These are phyloP conservation scores for Mobula birostris DNA, from an alignment of 2,113 vertebrate genomes.

Conservation along the genomic window DNA sequence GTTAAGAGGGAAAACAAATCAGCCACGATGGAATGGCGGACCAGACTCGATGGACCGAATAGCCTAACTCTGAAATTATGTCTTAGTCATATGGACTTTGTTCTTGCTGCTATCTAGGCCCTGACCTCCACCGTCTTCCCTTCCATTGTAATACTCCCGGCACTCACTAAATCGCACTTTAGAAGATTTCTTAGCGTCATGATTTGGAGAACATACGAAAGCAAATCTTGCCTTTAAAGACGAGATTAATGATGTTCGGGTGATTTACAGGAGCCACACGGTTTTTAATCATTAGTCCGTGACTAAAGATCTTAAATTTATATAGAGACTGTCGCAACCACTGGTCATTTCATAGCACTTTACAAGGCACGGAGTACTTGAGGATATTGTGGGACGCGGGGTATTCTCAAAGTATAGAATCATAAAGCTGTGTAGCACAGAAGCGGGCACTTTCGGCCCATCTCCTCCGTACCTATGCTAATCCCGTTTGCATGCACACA, in stretches of 20 bases:
- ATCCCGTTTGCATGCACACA: no score
- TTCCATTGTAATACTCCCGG: no score
- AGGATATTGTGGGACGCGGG: background rate
- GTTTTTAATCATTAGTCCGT: background rate
- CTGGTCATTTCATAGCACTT: background rate
- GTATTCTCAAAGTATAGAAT: no score
- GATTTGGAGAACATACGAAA: background rate
- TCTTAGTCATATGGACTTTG: background rate
- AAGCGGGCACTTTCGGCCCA: no score
- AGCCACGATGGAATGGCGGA: no score
- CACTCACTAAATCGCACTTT: background rate
- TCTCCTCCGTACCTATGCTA: no score
- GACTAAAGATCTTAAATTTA: background rate
- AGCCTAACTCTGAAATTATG: no score
- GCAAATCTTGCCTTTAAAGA: background rate
- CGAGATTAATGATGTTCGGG: background rate
- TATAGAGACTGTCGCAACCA: background rate
- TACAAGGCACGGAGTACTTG: background rate
- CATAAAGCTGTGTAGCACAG: no score
- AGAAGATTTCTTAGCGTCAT: background rate
- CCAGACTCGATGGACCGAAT: no score
- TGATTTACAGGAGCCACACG: background rate
- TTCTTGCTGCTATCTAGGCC: background rate
- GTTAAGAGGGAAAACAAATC: no score
- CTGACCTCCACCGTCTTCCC: background rate